These are phyloP conservation scores for Candidula unifasciata DNA, from an alignment of 2,888 invertebrate genomes.

Conservation along the genomic window DNA sequence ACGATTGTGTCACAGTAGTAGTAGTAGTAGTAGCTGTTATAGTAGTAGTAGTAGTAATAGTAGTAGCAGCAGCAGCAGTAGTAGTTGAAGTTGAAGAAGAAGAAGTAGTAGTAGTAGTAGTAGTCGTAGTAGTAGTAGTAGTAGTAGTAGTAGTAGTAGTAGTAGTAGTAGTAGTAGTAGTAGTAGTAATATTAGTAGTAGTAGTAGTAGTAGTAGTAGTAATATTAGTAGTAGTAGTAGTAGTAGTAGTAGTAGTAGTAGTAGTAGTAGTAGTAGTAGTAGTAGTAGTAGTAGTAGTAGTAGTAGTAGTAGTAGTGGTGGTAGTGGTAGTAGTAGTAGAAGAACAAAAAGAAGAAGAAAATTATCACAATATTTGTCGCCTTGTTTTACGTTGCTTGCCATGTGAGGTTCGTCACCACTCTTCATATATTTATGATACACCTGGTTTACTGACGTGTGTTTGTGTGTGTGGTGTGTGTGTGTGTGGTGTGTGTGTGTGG, in stretches of 20 bases:
- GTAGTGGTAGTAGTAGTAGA: conserved; percentile 5
- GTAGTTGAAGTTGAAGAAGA: conserved; percentile 19
- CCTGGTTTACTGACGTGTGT: too few relatives aligned
- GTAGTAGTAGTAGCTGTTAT: not conserved
- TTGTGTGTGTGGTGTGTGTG: too few relatives aligned
- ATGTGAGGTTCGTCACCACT: too few relatives aligned
- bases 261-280: conserved; percentile 12
- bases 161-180: not conserved
- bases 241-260: conserved; percentile 22
- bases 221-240: too few relatives aligned
- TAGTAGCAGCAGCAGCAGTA: conserved; percentile 29
- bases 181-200: not conserved
- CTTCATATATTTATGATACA: too few relatives aligned
- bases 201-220: too few relatives aligned
- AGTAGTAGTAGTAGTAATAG: conserved; percentile 17
- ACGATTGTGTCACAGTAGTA: too few relatives aligned
- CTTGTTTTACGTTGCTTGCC: too few relatives aligned
- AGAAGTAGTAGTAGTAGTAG: conserved; percentile 20
- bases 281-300: conserved; percentile 35
- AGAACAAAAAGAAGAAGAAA: not conserved
- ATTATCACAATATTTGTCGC: too few relatives aligned
- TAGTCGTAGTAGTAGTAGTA: too few relatives aligned
- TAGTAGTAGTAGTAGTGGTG: conserved; percentile 28
- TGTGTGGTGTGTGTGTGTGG: too few relatives aligned
- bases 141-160: too few relatives aligned